phyloP scores from a whole-genome alignment of 1,140 invertebrate genomes.

The Heliconius nattereri region DNA sequence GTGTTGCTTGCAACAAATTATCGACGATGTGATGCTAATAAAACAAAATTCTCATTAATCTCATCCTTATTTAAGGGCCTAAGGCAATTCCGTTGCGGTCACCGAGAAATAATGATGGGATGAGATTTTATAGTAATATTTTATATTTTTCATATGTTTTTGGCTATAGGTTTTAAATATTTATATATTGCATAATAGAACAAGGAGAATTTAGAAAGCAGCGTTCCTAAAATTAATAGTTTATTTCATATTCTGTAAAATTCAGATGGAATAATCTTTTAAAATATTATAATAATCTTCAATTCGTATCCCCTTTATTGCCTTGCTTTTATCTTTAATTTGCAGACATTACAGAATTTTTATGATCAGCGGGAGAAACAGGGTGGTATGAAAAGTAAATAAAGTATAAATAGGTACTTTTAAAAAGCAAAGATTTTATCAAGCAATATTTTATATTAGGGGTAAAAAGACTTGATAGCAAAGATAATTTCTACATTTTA shows the following conservation, averaged over 20 bases:
- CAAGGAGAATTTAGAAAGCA: too few species aligned
- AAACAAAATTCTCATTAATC: slow-evolving; percentile 17
- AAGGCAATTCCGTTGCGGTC: not conserved
- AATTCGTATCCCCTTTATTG: slow-evolving; percentile 12
- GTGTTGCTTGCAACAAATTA: slow-evolving; percentile 19
- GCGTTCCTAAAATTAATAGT: too few species aligned
- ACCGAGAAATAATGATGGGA: not conserved
- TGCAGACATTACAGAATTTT: slow-evolving; percentile 6
- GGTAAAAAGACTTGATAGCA: slow-evolving; percentile 11
- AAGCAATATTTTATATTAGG: not conserved
- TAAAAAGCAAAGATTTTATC: slow-evolving; percentile 7
- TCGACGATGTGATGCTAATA: not conserved
- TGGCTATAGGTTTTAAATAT: not conserved
- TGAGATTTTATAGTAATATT: not conserved
- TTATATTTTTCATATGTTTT: not conserved
- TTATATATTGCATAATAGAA: too few species aligned
- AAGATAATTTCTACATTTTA: not conserved
- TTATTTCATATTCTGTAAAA: not conserved
- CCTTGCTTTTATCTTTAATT: slow-evolving; percentile 21
- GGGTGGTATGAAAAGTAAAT: slow-evolving; percentile 15
- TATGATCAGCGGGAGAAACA: slow-evolving; percentile 1
- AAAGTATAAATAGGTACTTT: not conserved
- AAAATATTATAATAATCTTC: slow-evolving; percentile 2
- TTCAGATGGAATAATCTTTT: not conserved
- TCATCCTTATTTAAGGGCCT: not conserved